Conservation (phyloP, 1,140 invertebrate genomes). For the Monochamus saltuarius region DNA sequence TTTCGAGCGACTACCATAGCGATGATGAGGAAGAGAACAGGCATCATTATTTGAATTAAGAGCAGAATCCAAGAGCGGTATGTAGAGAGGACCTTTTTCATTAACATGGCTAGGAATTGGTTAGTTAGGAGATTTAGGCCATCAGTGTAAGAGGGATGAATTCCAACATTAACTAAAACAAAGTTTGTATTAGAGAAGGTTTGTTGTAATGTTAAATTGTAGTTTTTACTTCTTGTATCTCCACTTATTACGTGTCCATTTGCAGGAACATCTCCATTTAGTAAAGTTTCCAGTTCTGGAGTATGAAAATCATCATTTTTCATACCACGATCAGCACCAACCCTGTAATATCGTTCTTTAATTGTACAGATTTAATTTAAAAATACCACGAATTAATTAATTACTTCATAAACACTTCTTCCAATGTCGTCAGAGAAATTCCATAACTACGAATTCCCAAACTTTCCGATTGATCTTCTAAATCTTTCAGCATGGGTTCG, state of each 20-base stretch:
- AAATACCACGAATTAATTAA: slow-evolving; percentile 36
- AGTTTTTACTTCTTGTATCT: too few species aligned
- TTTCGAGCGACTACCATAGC: slow-evolving; percentile 58
- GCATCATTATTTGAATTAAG: slow-evolving; percentile 60
- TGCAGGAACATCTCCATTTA: too few species aligned
- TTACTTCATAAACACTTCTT: slow-evolving; percentile 89
- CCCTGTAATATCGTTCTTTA: slow-evolving; percentile 50
- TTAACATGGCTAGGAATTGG: slow-evolving; percentile 64
- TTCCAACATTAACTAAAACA: slow-evolving; percentile 28
- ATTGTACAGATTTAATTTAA: too few species aligned
- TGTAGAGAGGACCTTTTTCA: slow-evolving; percentile 61
- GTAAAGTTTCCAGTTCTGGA: too few species aligned
- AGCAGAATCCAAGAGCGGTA: slow-evolving; percentile 58
- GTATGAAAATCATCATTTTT: slow-evolving; percentile 7
- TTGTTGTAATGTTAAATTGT: too few species aligned
- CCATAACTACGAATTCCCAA: slow-evolving; percentile 67
- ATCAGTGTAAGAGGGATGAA: slow-evolving; percentile 25
- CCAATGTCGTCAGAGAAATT: slow-evolving; percentile 81
- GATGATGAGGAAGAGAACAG: slow-evolving; percentile 61
- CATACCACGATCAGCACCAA: slow-evolving; percentile 52
- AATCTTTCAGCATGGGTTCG: slow-evolving; percentile 64
- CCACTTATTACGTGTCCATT: too few species aligned
- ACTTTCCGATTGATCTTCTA: slow-evolving; percentile 65
- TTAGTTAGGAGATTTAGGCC: slow-evolving; percentile 55
- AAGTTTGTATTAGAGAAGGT: too few species aligned